Evolutionary conservation across 2,888 invertebrate genomes (phyloP).

Genomic region (Polylopha cassiicola): DNA sequence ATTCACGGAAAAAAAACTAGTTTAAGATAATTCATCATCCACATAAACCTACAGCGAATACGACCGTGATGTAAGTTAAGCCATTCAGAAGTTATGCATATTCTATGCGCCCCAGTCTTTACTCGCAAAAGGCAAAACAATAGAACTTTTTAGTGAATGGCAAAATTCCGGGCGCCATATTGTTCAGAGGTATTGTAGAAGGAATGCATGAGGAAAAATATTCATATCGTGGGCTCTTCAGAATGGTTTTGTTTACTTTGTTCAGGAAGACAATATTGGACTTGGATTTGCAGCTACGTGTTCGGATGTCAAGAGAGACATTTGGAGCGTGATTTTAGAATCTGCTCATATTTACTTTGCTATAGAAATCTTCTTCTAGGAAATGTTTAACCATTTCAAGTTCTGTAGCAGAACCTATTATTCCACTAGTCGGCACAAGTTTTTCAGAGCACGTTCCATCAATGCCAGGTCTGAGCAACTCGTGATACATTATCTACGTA

Average conservation of each 20-base stretch:
- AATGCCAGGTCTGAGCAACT: slow-evolving; percentile 11
- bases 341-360: no score
- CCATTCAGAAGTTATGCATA: slow-evolving; percentile 17
- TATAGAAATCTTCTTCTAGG: no score
- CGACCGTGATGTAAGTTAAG: slow-evolving; percentile 3
- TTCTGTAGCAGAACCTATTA: no score
- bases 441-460: slow-evolving; percentile 13
- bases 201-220: slow-evolving; percentile 25
- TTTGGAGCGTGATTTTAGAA: no score
- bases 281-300: slow-evolving; percentile 13
- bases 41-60: slow-evolving; percentile 3
- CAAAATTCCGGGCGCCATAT: slow-evolving; percentile 25
- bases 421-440: slow-evolving; percentile 6
- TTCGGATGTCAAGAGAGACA: no score
- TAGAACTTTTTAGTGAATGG: slow-evolving; percentile 26
- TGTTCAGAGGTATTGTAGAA: slow-evolving; percentile 22
- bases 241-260: slow-evolving; percentile 28
- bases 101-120: slow-evolving; percentile 14
- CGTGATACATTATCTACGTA: slow-evolving; percentile 8
- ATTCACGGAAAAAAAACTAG: no score
- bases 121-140: slow-evolving; percentile 27
- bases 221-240: slow-evolving; percentile 24
- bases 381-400: no score
- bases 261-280: slow-evolving; percentile 23
- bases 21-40: slow-evolving; percentile 12